These are phyloP conservation scores for Oreotrochilus melanogaster DNA, from an alignment of 2,113 vertebrate species.

Conservation along the genomic window DNA sequence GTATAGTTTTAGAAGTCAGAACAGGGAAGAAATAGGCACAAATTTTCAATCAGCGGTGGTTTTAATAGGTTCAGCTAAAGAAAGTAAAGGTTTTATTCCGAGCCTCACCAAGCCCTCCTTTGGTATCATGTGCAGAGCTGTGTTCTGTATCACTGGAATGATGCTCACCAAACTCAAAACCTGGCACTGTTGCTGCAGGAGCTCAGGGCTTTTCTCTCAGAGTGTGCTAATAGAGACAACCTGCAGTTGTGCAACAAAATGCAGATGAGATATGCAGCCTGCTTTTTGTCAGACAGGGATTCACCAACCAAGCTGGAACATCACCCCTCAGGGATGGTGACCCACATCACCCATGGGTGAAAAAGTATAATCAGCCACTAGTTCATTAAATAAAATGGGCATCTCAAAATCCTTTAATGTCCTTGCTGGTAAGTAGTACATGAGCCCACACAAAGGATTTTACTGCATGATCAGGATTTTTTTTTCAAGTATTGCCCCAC, in stretches of 20 bases:
- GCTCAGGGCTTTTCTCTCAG: background rate
- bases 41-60: background rate
- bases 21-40: background rate
- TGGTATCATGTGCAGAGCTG: background rate
- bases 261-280: background rate
- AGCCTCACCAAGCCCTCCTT: background rate
- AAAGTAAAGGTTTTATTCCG: background rate
- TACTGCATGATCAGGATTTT: background rate
- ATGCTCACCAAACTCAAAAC: background rate
- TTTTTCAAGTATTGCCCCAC: background rate
- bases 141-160: background rate
- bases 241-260: background rate
- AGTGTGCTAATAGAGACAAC: background rate
- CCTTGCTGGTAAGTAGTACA: background rate
- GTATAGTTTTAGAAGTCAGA: background rate
- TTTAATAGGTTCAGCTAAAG: background rate
- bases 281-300: background rate
- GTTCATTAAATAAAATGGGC: background rate
- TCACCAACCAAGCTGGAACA: background rate
- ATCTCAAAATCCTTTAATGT: background rate
- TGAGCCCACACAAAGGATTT: background rate
- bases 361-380: background rate
- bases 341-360: too few relatives aligned
- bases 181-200: background rate
- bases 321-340: background rate